A percentile compares a stretch with the other conserved stretches of the same genome.
Evolutionary conservation across 2,888 invertebrate species (phyloP).

Genomic region (Opisthograptis luteolata): DNA sequence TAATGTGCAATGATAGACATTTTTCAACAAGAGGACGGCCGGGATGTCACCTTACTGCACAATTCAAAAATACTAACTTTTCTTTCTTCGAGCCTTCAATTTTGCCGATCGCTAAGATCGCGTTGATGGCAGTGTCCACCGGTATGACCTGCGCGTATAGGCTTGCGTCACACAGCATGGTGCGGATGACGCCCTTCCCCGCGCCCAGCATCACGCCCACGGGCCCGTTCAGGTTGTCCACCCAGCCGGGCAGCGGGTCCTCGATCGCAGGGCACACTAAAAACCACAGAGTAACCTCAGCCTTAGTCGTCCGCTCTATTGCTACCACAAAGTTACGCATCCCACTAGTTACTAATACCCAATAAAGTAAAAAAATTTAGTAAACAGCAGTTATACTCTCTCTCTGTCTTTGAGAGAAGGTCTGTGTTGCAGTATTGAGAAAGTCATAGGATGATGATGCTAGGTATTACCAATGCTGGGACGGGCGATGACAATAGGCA

Average conservation of each 20-base stretch:
- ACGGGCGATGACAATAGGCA: slow-evolving; percentile 93
- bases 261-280: slow-evolving; percentile 75
- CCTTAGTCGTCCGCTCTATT: no score
- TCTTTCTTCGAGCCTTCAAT: slow-evolving; percentile 82
- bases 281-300: no score
- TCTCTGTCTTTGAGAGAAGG: no score
- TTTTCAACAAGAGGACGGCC: no score
- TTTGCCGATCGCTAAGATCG: slow-evolving; percentile 89
- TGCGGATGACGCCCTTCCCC: slow-evolving; percentile 93
- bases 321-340: no score
- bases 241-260: slow-evolving; percentile 94
- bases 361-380: no score
- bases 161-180: slow-evolving; percentile 90
- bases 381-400: no score
- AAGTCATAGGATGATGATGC: not conserved
- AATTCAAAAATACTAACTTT: no score
- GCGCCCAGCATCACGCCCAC: slow-evolving; percentile 92
- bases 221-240: slow-evolving; percentile 95
- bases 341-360: no score
- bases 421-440: not conserved
- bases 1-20: no score
- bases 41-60: no score
- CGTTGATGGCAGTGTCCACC: slow-evolving; percentile 92
- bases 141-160: slow-evolving; percentile 90
- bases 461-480: slow-evolving; percentile 94